A percentile compares a stretch with the other conserved stretches of the same genome.
These are phyloP conservation scores for Tipula vernalis DNA, from an alignment of 2,888 invertebrate species.

Conservation along the genomic window DNA sequence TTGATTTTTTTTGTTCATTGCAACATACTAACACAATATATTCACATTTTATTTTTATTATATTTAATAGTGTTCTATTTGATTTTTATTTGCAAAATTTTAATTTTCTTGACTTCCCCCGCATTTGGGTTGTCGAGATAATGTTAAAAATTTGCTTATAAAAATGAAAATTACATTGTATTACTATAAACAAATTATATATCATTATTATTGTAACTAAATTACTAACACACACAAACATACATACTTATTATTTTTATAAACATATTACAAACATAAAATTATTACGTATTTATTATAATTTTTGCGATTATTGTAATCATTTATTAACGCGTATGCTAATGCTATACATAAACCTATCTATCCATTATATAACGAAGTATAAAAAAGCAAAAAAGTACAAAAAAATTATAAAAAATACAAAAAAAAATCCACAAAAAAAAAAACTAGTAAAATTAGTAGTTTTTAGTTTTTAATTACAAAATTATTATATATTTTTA, in stretches of 20 bases:
- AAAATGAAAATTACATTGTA: background rate
- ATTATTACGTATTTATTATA: background rate
- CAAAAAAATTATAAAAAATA: background rate
- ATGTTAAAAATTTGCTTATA: background rate
- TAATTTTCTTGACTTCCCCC: background rate
- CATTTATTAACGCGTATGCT: background rate
- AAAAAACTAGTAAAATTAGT: background rate
- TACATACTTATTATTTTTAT: background rate
- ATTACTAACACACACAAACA: background rate
- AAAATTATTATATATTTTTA: background rate
- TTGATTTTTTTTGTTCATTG: background rate
- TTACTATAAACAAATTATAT: background rate
- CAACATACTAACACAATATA: background rate
- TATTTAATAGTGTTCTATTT: background rate
- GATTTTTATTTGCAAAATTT: background rate
- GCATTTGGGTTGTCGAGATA: background rate
- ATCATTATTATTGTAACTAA: background rate
- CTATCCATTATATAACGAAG: conserved; percentile 4
- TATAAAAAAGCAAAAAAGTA: background rate
- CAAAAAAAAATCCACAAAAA: background rate
- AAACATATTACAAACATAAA: background rate
- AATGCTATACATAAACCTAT: background rate
- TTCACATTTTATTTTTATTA: background rate
- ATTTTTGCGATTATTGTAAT: background rate
- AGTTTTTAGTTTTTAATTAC: background rate